These are phyloP conservation scores for Fratercula arctica DNA, from an alignment of 2,797 vertebrate species.

Conservation along the genomic window DNA sequence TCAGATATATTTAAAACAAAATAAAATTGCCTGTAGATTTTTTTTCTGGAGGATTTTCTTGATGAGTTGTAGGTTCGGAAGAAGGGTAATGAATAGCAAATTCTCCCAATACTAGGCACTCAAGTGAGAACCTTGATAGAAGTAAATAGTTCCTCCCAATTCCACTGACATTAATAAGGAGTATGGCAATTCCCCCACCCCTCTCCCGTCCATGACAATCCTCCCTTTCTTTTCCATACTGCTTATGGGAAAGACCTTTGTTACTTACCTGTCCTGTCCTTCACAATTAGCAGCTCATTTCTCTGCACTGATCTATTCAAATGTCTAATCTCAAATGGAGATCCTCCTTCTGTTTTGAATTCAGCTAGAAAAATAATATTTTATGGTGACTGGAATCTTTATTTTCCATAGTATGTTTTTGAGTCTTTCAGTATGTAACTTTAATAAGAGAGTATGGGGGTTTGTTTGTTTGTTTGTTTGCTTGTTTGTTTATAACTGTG, in stretches of 20 bases:
- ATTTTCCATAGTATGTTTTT: not conserved
- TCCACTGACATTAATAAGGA: not conserved
- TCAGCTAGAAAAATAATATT: not conserved
- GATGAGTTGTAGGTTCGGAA: not conserved
- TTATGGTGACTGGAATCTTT: not conserved
- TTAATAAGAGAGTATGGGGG: not conserved
- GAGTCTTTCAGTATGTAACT: not conserved
- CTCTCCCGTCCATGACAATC: fast-evolving
- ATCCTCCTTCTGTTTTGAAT: not conserved
- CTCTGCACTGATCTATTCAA: not conserved
- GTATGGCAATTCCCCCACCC: not conserved
- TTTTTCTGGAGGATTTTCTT: not conserved
- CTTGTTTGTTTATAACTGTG: not conserved
- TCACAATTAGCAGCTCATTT: not conserved
- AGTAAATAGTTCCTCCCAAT: not conserved
- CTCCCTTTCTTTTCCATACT: not conserved
- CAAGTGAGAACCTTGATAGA: not conserved
- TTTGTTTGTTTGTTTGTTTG: not conserved
- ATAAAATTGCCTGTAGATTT: not conserved
- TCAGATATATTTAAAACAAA: not conserved
- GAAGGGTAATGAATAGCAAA: not conserved
- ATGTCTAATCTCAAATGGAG: not conserved
- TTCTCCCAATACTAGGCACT: not conserved
- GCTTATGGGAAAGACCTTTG: not conserved
- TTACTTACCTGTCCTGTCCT: not conserved